These are phyloP conservation scores for Tipula unca DNA, from an alignment of 2,888 invertebrate species.

Conservation along the genomic window DNA sequence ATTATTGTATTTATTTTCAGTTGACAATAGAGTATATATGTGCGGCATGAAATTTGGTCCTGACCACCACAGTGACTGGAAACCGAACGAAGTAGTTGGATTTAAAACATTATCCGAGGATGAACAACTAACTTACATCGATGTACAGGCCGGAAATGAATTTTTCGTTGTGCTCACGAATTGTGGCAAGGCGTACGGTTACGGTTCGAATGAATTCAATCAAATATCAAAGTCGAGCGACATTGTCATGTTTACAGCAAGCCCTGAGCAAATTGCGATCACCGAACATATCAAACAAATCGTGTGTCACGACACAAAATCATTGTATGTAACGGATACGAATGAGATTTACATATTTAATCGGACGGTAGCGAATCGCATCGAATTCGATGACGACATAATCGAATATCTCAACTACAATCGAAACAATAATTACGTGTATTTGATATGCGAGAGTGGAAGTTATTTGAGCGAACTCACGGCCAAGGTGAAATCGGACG, in stretches of 20 bases:
- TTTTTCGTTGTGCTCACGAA: conserved; percentile 40
- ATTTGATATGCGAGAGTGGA: background rate
- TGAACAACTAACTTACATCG: conserved; percentile 30
- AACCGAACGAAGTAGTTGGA: conserved; percentile 38
- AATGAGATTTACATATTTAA: background rate
- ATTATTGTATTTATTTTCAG: background rate
- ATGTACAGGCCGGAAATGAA: conserved; percentile 38
- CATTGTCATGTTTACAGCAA: background rate
- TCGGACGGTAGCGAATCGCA: background rate
- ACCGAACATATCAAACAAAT: background rate
- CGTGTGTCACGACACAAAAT: background rate
- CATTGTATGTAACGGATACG: background rate
- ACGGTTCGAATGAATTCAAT: background rate
- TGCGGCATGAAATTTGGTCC: background rate
- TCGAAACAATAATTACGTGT: background rate
- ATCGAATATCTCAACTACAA: background rate
- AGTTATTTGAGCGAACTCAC: background rate
- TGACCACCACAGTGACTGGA: conserved; percentile 26
- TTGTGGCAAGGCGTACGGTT: conserved; percentile 23
- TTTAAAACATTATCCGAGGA: conserved; percentile 35
- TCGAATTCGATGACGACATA: background rate
- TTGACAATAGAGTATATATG: background rate
- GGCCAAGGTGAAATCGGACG: background rate
- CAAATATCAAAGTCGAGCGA: background rate
- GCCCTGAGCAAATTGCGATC: background rate